Evolutionary conservation across 2,888 invertebrate genomes (phyloP).

Genomic region (Lepas anatifera): DNA sequence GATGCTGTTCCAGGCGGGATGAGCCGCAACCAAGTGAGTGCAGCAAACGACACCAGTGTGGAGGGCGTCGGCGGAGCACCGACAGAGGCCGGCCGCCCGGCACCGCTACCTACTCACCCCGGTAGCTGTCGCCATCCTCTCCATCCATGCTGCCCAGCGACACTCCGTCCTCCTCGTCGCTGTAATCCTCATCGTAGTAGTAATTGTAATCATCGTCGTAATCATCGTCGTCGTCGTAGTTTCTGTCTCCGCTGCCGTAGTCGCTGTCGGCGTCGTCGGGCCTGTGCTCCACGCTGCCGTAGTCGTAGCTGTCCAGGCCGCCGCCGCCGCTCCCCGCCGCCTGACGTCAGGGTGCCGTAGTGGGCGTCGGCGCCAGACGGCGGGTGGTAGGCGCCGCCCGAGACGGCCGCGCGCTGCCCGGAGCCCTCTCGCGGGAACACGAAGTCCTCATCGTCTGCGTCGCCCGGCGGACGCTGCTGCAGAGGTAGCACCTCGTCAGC

Average conservation of each 20-base stretch:
- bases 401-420: neutral
- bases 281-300: neutral
- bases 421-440: neutral
- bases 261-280: neutral
- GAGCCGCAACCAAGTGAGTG: no score
- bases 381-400: neutral
- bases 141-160: neutral
- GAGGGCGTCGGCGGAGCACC: no score
- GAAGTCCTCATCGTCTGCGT: constrained; percentile 1
- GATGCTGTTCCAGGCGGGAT: no score
- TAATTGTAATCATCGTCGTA: neutral
- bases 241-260: neutral
- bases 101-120: neutral
- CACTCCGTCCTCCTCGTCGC: neutral
- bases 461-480: neutral
- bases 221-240: neutral
- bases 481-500: no score
- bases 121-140: neutral
- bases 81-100: neutral
- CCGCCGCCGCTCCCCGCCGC: neutral
- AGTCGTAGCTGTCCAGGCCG: neutral
- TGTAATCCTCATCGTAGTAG: neutral
- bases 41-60: no score
- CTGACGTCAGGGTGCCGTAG: neutral
- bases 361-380: neutral